Evolutionary conservation across 1,140 invertebrate genomes (phyloP).

Genomic region (Tetranychus urticae): DNA sequence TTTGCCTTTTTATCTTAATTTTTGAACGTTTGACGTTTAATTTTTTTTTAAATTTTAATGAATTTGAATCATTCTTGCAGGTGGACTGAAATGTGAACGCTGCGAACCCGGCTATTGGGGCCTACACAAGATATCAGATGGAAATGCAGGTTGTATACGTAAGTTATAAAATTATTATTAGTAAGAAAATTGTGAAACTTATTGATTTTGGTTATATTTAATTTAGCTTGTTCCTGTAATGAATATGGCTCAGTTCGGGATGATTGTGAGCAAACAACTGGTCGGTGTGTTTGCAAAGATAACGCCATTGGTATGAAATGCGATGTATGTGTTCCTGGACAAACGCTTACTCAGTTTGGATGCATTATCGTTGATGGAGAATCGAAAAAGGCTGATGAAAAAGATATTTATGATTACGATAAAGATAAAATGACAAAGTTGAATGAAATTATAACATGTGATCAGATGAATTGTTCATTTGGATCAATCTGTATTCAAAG

Average conservation of each 20-base stretch:
- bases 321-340: slow-evolving; percentile 48
- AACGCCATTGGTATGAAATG: slow-evolving; percentile 48
- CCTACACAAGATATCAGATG: slow-evolving; percentile 51
- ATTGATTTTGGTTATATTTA: too few species aligned
- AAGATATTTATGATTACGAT: background rate
- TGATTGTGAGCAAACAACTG: slow-evolving; percentile 61
- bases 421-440: too few species aligned
- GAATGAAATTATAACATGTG: slow-evolving; percentile 22
- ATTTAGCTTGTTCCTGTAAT: slow-evolving; percentile 29
- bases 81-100: slow-evolving; percentile 60
- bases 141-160: slow-evolving; percentile 64
- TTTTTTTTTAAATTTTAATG: background rate
- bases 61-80: slow-evolving; percentile 15
- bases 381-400: background rate
- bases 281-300: slow-evolving; percentile 34
- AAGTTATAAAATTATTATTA: slow-evolving; percentile 25
- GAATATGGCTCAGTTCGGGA: slow-evolving; percentile 43
- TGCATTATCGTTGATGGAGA: slow-evolving; percentile 32
- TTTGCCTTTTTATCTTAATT: background rate
- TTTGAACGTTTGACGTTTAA: background rate
- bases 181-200: too few species aligned
- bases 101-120: slow-evolving; percentile 66
- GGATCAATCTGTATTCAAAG: background rate
- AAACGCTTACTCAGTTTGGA: slow-evolving; percentile 43
- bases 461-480: slow-evolving; percentile 26